Evolutionary conservation across 2,797 vertebrate genomes (phyloP), one percentile per base, ranked within the genome.

Genomic region (Glyptemys insculpta): DNA sequence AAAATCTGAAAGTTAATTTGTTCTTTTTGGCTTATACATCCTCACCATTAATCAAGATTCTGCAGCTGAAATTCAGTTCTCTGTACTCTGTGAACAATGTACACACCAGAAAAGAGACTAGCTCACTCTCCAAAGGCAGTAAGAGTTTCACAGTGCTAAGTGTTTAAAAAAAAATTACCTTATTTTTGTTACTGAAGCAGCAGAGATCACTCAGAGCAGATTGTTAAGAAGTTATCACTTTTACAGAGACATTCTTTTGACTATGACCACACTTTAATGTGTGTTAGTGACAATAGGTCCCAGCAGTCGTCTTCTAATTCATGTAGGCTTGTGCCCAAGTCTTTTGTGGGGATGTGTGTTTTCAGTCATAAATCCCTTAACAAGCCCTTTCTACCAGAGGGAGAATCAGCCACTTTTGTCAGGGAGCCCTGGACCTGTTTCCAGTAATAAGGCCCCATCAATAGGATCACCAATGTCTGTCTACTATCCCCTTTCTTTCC

Each of bases 401-500:
- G 44, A 49, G 25, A 49, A 47, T 47, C 12, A 31, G 44, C 9
- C 68, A 72, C 19, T 25, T 72, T 12, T 37, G 10, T 72, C 9
- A 5, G 37, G 19, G 21, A 41, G 19, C n/a, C 19, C 37, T 72
- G 37, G 44, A 16, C 37, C 50, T 81, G 68, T 27, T 94, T 85
- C 62, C 15, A 49, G 31, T 12, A 47, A 14, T 18, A 49, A 78
- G 44, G 14, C 27, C 44, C 27, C 47, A 78, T 49, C 44, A 56
- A 8, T 21, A 83, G 76, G 79, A 56, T 83, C 91, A n/a, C 59
- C 54, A 59, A 86, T 11, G 29, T 15, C 47, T 90, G n/a, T 49
- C 54, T 93, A 19, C n/a, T 44, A 83, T 85, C 37, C 91, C 15
- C 56, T 82, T 92, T 87, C 89, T 86, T 93, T 7, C 54, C 47